Percentiles rank a stretch among this genome's conserved stretches.
Evolutionary conservation across 1,140 invertebrate species (phyloP).

Genomic region (Kradibia gibbosae): DNA sequence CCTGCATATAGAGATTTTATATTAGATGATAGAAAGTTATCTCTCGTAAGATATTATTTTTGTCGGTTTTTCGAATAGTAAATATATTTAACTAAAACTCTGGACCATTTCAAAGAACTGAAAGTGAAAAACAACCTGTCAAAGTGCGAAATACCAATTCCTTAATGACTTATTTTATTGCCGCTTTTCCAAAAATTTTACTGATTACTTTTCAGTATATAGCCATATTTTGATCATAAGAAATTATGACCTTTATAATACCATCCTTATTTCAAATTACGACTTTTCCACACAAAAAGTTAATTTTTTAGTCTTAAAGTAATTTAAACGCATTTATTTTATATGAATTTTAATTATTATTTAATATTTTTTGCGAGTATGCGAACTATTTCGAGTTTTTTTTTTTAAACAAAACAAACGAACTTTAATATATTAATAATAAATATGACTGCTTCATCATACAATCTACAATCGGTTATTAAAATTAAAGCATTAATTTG

Average conservation of each 20-base stretch:
- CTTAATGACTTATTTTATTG: constrained; percentile 16
- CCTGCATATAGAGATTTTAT: too few species aligned
- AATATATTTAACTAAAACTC: background rate
- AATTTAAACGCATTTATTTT: too few species aligned
- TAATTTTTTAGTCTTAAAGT: too few species aligned
- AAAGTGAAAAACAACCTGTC: constrained; percentile 18
- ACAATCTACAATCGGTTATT: too few species aligned
- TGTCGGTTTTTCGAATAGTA: background rate
- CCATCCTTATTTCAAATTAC: background rate
- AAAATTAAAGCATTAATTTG: too few species aligned
- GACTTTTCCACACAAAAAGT: too few species aligned
- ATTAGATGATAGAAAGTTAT: background rate
- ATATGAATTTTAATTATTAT: too few species aligned
- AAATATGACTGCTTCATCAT: too few species aligned
- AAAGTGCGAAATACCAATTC: constrained; percentile 17
- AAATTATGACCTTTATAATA: constrained; percentile 8
- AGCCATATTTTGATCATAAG: constrained; percentile 27
- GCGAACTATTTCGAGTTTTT: too few species aligned
- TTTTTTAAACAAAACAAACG: too few species aligned
- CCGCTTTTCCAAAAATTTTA: background rate
- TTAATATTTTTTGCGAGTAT: too few species aligned
- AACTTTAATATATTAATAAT: too few species aligned
- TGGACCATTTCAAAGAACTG: constrained; percentile 11
- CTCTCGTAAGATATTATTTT: background rate
- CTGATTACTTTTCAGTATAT: constrained; percentile 17